Base-by-base conservation (phyloP, 2,888 invertebrate species). In the Rutpela maculata region DNA sequence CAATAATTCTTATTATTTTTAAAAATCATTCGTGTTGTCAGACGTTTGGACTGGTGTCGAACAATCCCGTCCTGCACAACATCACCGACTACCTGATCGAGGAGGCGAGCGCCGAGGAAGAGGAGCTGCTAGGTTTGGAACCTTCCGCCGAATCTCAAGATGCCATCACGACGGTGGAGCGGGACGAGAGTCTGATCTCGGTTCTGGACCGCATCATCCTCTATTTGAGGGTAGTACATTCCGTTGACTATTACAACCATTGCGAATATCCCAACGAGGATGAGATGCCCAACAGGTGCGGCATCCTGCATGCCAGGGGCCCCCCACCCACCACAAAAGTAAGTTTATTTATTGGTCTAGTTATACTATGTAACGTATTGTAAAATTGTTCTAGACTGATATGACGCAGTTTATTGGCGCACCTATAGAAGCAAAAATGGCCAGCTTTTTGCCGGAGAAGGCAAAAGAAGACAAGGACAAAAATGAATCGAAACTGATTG, bases 201-300 rank as follows among this genome's bases (percentile, higher is more conserved):
- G 97, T 97, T 76, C 86, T 94, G 70, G 95, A 95, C 86, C 93
- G 95, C 66, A 92, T 99, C 77, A 94, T 99, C 68, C 89, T 99
- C 69, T 99, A 99, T 89, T 91, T 99, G 85, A 94, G 99, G 67
- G 93, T 99, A 63, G 99, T 99, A 0, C 99, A 99, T 90, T 99
- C 99, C 0, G 96, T 99, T 71, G 99, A 99, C 90, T 99, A 98
- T 89, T 99, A 99, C 91, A 99, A 99, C 90, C 98, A 98, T 87
- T 98, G 98, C 87, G 99, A 99, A 88, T 99, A 99, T 90, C 98
- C 99, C 0, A 98, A 98, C 86, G 99, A 99, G 90, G 99, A 99
- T 89, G 98, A 99, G 90, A 99, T 99, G 99, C 99, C 99, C 0
- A 99, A 99, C 90, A 93, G 98, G 55, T 98, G 99, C 90, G 99